Evolutionary conservation across 2,113 vertebrate species (phyloP).

Genomic region (human (Homo sapiens)): DNA sequence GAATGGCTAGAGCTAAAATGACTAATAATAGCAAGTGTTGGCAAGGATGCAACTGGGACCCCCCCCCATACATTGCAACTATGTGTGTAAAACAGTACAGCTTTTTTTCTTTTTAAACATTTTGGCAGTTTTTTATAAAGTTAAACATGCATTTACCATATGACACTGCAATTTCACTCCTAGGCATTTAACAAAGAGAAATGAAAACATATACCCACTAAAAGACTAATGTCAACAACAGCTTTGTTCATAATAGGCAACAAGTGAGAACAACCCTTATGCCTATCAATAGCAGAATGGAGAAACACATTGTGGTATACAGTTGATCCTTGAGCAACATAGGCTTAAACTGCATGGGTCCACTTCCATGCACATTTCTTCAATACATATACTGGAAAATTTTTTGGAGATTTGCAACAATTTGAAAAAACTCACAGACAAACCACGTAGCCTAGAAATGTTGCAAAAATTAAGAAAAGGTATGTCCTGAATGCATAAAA

Average conservation of each 20-base stretch:
- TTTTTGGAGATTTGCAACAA: neutral
- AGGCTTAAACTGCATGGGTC: neutral
- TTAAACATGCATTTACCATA: neutral
- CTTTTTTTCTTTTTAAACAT: neutral
- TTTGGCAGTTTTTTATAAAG: neutral
- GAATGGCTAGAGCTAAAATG: neutral
- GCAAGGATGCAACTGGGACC: neutral
- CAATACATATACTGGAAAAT: neutral
- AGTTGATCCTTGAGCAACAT: neutral
- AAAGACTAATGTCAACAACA: neutral
- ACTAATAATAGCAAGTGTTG: neutral
- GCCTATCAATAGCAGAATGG: neutral
- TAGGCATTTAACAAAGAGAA: neutral
- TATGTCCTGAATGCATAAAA: neutral
- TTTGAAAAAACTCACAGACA: neutral
- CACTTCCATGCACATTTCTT: neutral
- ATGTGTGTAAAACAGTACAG: neutral
- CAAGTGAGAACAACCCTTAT: neutral
- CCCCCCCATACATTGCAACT: neutral
- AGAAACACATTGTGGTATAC: neutral
- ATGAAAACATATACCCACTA: neutral
- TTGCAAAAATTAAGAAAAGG: neutral
- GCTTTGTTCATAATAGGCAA: neutral
- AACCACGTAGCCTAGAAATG: neutral
- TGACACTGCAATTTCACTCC: neutral